phyloP scores from a whole-genome alignment of 2,113 vertebrate genomes.

The Nothobranchius kuhntae region DNA sequence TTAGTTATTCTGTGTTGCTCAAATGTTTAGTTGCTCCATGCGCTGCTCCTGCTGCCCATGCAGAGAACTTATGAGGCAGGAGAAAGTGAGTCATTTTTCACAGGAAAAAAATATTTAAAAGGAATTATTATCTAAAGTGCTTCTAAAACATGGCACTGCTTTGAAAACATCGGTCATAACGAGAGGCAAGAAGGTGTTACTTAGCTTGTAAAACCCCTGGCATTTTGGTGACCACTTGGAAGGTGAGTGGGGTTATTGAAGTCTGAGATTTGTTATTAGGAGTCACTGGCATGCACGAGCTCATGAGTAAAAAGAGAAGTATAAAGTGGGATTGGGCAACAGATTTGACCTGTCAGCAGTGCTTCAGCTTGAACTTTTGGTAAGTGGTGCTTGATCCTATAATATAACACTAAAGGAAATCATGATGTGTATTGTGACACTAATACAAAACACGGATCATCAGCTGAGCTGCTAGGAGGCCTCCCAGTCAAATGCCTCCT shows the following conservation, averaged over 20 bases:
- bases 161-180: conserved; percentile 32
- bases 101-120: conserved; percentile 24
- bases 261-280: conserved; percentile 7
- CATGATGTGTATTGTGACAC: neutral
- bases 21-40: conserved; percentile 30
- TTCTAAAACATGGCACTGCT: conserved; percentile 5
- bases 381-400: conserved; percentile 32
- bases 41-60: conserved; percentile 32
- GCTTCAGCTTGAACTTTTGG: conserved; percentile 30
- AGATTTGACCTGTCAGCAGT: conserved; percentile 42
- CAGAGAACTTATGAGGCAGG: conserved; percentile 51
- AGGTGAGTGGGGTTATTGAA: conserved; percentile 7
- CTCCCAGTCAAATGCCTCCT: too few relatives aligned
- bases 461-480: too few relatives aligned
- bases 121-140: conserved; percentile 10
- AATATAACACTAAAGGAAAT: neutral
- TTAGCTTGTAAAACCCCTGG: conserved; percentile 33
- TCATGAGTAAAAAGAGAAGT: conserved; percentile 17
- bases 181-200: conserved; percentile 14
- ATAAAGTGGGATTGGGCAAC: conserved; percentile 22
- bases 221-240: conserved; percentile 28
- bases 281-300: conserved; percentile 5
- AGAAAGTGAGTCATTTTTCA: conserved; percentile 55
- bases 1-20: conserved; percentile 41
- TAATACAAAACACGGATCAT: neutral